phyloP scores from a whole-genome alignment of 2,113 vertebrate genomes.

The Cephalopterus ornatus region DNA sequence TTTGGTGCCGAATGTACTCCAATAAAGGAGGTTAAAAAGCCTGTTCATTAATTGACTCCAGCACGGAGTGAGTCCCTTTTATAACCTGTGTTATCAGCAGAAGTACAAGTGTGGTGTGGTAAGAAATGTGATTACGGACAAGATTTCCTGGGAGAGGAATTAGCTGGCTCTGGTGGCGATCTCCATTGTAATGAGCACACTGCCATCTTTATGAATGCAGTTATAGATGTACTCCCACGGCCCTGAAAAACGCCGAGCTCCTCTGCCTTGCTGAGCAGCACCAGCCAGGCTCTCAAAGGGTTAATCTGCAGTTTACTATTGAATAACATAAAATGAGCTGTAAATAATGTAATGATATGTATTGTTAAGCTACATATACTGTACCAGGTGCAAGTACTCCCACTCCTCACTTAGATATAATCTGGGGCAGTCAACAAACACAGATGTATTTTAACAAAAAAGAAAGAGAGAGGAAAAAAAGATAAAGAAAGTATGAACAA shows the following conservation, averaged over 20 bases:
- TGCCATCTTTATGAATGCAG: slow-evolving; percentile 79
- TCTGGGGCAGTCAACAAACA: slow-evolving; percentile 87
- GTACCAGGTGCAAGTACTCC: slow-evolving; percentile 93
- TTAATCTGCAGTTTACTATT: slow-evolving; percentile 80
- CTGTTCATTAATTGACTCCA: slow-evolving; percentile 78
- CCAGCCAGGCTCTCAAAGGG: slow-evolving; percentile 62
- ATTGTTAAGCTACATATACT: slow-evolving; percentile 87
- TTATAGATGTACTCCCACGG: slow-evolving; percentile 61
- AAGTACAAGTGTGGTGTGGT: slow-evolving; percentile 74
- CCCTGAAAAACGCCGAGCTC: slow-evolving; percentile 27
- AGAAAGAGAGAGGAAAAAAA: slow-evolving; percentile 74
- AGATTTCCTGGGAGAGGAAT: slow-evolving; percentile 86
- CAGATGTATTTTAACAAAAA: slow-evolving; percentile 94
- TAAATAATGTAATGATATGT: slow-evolving; percentile 92
- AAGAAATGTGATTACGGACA: slow-evolving; percentile 79
- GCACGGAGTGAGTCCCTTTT: slow-evolving; percentile 72
- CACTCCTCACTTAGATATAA: slow-evolving; percentile 86
- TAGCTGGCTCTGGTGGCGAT: slow-evolving; percentile 77
- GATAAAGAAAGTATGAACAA: slow-evolving; percentile 78
- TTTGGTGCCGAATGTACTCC: slow-evolving; percentile 58
- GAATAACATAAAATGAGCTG: slow-evolving; percentile 85
- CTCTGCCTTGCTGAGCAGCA: background rate
- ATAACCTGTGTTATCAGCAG: slow-evolving; percentile 85
- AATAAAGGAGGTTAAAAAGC: slow-evolving; percentile 81
- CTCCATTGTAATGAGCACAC: slow-evolving; percentile 76